A percentile compares a stretch with the other conserved stretches of the same genome.
These are phyloP conservation scores for Tenthredo livida DNA, from an alignment of 2,888 invertebrate species.

Conservation along the genomic window DNA sequence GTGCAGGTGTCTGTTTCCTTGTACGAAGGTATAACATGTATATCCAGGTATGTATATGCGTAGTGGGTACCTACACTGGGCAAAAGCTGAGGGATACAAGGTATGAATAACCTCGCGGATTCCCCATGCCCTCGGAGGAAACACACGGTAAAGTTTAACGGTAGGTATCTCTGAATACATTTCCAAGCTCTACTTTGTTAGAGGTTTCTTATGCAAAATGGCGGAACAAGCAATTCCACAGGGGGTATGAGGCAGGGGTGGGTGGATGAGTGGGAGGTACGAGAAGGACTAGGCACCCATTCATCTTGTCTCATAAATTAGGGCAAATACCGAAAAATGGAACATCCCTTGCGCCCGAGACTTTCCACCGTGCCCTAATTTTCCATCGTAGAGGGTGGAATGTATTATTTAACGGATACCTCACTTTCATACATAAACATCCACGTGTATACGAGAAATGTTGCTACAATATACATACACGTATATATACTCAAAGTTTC, in stretches of 20 bases:
- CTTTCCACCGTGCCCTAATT: slow-evolving; percentile 26
- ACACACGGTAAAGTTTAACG: slow-evolving; percentile 37
- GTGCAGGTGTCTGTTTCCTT: not conserved
- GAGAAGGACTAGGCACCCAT: slow-evolving; percentile 27
- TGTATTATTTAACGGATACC: slow-evolving; percentile 21
- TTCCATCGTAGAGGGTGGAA: slow-evolving; percentile 22
- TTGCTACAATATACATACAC: too few relatives aligned
- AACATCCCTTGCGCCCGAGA: slow-evolving; percentile 36
- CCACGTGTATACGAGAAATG: not conserved
- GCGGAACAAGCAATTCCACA: slow-evolving; percentile 38
- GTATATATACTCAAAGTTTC: not conserved
- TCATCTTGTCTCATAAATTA: slow-evolving; percentile 47
- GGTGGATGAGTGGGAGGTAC: not conserved
- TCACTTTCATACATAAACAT: slow-evolving; percentile 20
- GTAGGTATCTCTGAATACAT: slow-evolving; percentile 39
- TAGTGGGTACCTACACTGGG: not conserved
- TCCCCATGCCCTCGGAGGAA: slow-evolving; percentile 11
- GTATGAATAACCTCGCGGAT: not conserved
- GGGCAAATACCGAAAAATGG: slow-evolving; percentile 33
- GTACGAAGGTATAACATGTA: not conserved
- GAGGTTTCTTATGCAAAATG: slow-evolving; percentile 50
- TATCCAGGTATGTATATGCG: too few relatives aligned
- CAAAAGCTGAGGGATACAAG: not conserved
- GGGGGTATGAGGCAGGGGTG: not conserved
- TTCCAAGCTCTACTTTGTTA: slow-evolving; percentile 43